Conservation (phyloP, 2,888 invertebrate genomes). For the Erebia ligea region DNA sequence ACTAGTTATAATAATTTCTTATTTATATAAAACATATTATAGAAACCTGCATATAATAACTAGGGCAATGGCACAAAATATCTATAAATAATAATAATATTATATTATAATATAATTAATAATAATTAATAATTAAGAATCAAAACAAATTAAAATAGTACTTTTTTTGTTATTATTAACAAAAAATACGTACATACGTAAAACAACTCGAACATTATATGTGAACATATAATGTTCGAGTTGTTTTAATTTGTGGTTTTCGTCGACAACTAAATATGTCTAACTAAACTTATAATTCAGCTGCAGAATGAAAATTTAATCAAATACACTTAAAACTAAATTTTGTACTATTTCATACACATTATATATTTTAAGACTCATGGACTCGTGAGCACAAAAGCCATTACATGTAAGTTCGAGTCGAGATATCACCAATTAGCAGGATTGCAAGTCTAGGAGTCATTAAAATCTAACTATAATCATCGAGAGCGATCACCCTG, state of each 20-base stretch:
- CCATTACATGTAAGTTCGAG: neutral
- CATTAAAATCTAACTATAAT: conserved; percentile 13
- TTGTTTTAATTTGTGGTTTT: too few species aligned
- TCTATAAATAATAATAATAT: neutral
- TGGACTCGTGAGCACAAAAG: neutral
- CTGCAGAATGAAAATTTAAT: too few species aligned
- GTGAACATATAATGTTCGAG: too few species aligned
- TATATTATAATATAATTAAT: neutral
- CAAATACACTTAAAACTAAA: too few species aligned
- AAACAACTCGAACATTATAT: too few species aligned
- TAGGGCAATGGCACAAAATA: neutral
- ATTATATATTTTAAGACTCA: neutral
- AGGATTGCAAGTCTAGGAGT: conserved; percentile 4
- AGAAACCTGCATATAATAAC: neutral
- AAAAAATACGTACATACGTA: neutral
- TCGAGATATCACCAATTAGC: neutral
- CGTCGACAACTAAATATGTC: too few species aligned
- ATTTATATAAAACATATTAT: neutral
- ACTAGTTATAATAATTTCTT: neutral
- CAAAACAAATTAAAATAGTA: too few species aligned
- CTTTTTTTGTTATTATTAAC: neutral
- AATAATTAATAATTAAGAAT: too few species aligned
- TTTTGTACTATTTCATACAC: too few species aligned
- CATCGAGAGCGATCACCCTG: conserved; percentile 13
- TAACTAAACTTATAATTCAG: too few species aligned